Conservation (phyloP, 2,797 vertebrate genomes). For the Alfaro cultratus region DNA sequence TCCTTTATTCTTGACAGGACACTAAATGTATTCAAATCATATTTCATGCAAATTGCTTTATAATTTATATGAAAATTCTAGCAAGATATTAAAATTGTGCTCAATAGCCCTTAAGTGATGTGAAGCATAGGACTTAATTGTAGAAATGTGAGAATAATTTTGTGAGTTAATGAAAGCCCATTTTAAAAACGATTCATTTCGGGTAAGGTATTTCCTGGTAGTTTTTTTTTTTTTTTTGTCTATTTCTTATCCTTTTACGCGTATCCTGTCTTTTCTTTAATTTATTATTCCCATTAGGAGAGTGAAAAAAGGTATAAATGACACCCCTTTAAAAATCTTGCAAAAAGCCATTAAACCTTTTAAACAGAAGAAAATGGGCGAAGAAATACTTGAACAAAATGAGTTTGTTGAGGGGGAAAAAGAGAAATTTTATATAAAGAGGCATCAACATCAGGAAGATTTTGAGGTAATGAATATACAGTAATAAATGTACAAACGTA, state of each 20-base stretch:
- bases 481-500: background rate
- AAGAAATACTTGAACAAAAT: background rate
- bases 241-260: background rate
- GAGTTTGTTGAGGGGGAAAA: background rate
- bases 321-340: constrained; percentile 62
- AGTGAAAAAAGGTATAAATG: constrained; percentile 66
- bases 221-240: constrained; percentile 7
- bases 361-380: background rate
- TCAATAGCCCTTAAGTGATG: constrained; percentile 42
- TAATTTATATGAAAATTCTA: constrained; percentile 63
- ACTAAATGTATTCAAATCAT: constrained; percentile 54
- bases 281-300: constrained; percentile 60
- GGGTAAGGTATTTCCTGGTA: constrained; percentile 23
- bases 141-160: constrained; percentile 29
- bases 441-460: constrained; percentile 37
- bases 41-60: constrained; percentile 55
- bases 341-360: background rate
- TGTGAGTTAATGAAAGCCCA: constrained; percentile 34
- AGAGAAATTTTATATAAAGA: constrained; percentile 41
- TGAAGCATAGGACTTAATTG: constrained; percentile 28
- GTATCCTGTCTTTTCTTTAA: constrained; percentile 13
- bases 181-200: constrained; percentile 26
- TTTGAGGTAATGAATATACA: background rate
- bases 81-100: constrained; percentile 31
- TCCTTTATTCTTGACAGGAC: constrained; percentile 40